phyloP scores from a whole-genome alignment of 2,797 vertebrate genomes.

The Dendrocincla fuliginosa region DNA sequence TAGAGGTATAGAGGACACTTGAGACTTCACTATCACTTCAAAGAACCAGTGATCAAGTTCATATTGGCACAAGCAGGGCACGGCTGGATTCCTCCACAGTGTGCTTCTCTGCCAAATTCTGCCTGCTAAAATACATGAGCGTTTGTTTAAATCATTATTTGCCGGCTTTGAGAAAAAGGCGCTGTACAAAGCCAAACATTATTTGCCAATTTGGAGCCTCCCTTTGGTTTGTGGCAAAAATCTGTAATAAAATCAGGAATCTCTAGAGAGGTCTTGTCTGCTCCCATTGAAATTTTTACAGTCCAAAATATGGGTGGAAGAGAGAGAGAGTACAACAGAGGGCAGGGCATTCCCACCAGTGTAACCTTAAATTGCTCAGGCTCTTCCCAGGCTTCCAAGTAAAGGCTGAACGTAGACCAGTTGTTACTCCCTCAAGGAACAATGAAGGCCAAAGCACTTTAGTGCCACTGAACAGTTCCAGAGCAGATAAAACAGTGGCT shows the following conservation, averaged over 20 bases:
- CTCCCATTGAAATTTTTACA: neutral
- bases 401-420: neutral
- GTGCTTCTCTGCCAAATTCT: neutral
- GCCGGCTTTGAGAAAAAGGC: neutral
- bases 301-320: neutral
- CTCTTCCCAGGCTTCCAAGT: neutral
- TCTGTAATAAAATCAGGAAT: neutral
- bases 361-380: neutral
- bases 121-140: neutral
- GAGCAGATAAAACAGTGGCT: neutral
- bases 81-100: neutral
- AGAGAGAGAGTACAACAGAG: neutral
- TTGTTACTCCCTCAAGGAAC: neutral
- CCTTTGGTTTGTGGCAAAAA: neutral
- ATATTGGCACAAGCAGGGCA: neutral
- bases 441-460: neutral
- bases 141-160: neutral
- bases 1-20: neutral
- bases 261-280: neutral
- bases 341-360: neutral
- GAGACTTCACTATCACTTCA: neutral
- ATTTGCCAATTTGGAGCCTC: neutral
- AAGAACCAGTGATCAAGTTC: neutral
- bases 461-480: neutral
- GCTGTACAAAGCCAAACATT: neutral